Evolutionary conservation across 2,888 invertebrate genomes (phyloP).

Genomic region (Cerastis leucographa): DNA sequence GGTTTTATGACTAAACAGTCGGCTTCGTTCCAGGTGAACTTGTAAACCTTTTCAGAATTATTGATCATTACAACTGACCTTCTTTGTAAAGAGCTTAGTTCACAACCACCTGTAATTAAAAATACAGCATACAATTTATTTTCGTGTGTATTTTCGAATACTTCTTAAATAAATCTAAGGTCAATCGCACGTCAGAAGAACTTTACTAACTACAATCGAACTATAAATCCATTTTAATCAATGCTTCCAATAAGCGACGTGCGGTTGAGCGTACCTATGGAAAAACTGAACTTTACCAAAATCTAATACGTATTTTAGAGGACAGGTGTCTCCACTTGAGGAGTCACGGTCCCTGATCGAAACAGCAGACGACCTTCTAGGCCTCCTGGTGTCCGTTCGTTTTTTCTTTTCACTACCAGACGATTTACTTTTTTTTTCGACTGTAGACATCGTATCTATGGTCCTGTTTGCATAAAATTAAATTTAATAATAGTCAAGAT

Average conservation of each 20-base stretch:
- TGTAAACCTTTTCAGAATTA: slow-evolving; percentile 87
- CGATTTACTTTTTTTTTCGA: slow-evolving; percentile 78
- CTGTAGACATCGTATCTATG: slow-evolving; percentile 76
- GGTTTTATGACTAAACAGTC: slow-evolving; percentile 82
- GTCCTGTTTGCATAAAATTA: slow-evolving; percentile 67
- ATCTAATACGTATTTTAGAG: slow-evolving; percentile 85
- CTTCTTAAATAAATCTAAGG: background rate
- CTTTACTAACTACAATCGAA: background rate
- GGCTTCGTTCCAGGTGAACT: slow-evolving; percentile 81
- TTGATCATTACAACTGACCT: slow-evolving; percentile 85
- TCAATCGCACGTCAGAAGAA: background rate
- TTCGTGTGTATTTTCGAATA: background rate
- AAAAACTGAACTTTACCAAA: slow-evolving; percentile 76
- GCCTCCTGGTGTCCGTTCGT: slow-evolving; percentile 69
- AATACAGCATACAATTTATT: background rate
- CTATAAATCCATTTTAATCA: background rate
- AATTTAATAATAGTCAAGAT: background rate
- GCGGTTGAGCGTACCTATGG: background rate
- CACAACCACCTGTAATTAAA: slow-evolving; percentile 82
- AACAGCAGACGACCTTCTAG: slow-evolving; percentile 74
- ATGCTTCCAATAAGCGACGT: background rate
- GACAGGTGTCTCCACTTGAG: slow-evolving; percentile 70
- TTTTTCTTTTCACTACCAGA: slow-evolving; percentile 75
- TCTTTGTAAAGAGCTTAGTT: slow-evolving; percentile 79
- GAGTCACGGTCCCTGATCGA: slow-evolving; percentile 77